Conservation (phyloP, 2,113 vertebrate genomes). For the Hydrolagus affinis region DNA sequence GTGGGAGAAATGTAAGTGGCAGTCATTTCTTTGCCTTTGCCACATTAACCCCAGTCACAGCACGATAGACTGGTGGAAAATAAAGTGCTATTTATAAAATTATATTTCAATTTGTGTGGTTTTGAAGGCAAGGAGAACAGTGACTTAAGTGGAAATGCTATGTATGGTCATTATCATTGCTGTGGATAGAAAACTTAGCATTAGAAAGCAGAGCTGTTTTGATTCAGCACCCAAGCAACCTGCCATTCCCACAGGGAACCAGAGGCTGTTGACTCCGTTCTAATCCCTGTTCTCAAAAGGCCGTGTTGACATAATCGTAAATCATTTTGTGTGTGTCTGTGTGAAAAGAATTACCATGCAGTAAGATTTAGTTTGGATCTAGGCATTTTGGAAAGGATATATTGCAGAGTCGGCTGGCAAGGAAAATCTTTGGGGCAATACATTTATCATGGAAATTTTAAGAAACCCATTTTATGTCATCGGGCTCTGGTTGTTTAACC, state of each 20-base stretch:
- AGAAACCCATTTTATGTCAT: no score
- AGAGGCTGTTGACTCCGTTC: neutral
- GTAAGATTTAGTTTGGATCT: neutral
- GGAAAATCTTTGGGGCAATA: neutral
- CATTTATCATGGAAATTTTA: neutral
- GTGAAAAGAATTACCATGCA: constrained; percentile 6
- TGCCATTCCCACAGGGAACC: neutral
- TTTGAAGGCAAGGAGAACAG: neutral
- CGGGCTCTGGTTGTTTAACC: neutral
- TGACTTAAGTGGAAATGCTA: neutral
- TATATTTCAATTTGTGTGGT: neutral
- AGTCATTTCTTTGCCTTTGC: neutral
- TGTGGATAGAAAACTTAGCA: neutral
- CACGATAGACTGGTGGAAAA: neutral
- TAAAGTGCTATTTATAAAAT: neutral
- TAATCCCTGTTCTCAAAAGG: neutral
- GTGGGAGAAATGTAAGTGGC: neutral
- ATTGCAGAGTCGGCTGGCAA: neutral
- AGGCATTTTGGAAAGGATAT: constrained; percentile 2
- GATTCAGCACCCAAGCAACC: neutral
- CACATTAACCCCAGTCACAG: neutral
- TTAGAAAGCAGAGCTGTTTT: neutral
- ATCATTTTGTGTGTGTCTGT: neutral
- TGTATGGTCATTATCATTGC: neutral
- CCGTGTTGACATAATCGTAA: neutral